Evolutionary conservation across 2,113 vertebrate genomes (phyloP), one percentile per base, ranked within the genome.

Genomic region (Cyanoliseus patagonus): DNA sequence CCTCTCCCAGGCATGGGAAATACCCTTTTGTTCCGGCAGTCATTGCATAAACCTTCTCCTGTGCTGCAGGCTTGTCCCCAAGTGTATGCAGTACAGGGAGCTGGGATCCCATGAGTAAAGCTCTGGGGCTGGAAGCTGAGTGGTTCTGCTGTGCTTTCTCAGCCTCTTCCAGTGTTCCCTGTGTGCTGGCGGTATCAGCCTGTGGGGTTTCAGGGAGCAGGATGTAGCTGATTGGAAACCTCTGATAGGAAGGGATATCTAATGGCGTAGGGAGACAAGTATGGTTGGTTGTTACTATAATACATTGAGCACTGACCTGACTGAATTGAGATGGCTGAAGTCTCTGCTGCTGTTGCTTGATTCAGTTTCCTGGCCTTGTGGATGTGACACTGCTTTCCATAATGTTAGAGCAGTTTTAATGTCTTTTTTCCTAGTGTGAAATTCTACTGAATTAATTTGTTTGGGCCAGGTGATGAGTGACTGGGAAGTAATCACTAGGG

Each of bases 1-100:
- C 64, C 88, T 88, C 79, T 92, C 61, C 44, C 83, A 86, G 44
- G 68, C 83, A 51, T 68, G 88, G 86, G 80, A 93, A 96, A 79
- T 64, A 22, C 35, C 68, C 62, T 81, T 86, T 49, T 74, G 22
- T 81, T 81, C 55, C 83, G 37, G 39, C 2, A 3, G 31, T 51
- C 64, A 6, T 10, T 41, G 33, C 68, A 35, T n/a, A 67, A 37
- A 30, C 39, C 55, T 63, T 70, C 51, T 53, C 9, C 25, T n/a
- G 79, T 28, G 68, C 72, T 9, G 5, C 31, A 35, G 25, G 51
- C 49, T 80, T 0, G 0, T 83, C 53, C n/a, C 35, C 55, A 16
- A 17, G 70, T 1, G 0, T 12, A 7, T 20, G n/a, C 33, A 4
- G 7, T 10, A 53, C 52, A 28, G 37, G n/a, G 66, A 70, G 2